Evolutionary conservation across 2,888 invertebrate genomes (phyloP), one percentile per base, ranked within the genome.

Genomic region (Catocala fraxini): DNA sequence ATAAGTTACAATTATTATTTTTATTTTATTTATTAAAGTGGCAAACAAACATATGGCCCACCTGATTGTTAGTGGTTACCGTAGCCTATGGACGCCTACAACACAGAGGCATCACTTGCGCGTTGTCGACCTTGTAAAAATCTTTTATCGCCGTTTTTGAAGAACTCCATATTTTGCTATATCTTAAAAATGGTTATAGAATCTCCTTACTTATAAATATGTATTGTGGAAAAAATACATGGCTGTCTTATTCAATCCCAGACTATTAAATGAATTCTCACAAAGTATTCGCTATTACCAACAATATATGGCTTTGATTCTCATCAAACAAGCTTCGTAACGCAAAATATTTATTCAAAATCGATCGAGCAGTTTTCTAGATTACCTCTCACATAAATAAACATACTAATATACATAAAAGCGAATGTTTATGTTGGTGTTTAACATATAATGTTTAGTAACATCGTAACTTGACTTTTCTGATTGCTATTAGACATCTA

Each of bases 331-430:
- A 41, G 39, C 46, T 25, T 5, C 15, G 41, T 33, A 52, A 33
- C n/a, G 52, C 58, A 51, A 59, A 34, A 33, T 45, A 45, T 51
- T 54, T 35, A 68, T 39, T 57, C 52, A 41, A 41, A 59, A 47
- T 60, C 56, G 52, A 59, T 57, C 9, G n/a, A 56, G 25, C 57
- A 59, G 25, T 61, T 69, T 64, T 55, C 41, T 56, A 68, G 52
- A 65, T 59, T 13, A 57, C 39, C 39, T 58, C 47, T 6, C 34
- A 5, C 25, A 60, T 73, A 73, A 71, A 73, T 46, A 54, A 62
- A 56, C 51, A 55, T 45, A 54, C 5, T 41, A 72, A 60, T 63
- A 43, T 63, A 59, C 67, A 55, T 67, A 66, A 62, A 70, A 66
- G 63, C 39, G 42, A 59, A 73, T 70, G 62, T 64, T 56, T 54